A percentile compares a stretch with the other conserved stretches of the same genome.
phyloP scores from a whole-genome alignment of 2,113 vertebrate species.

The Leptosomus discolor region DNA sequence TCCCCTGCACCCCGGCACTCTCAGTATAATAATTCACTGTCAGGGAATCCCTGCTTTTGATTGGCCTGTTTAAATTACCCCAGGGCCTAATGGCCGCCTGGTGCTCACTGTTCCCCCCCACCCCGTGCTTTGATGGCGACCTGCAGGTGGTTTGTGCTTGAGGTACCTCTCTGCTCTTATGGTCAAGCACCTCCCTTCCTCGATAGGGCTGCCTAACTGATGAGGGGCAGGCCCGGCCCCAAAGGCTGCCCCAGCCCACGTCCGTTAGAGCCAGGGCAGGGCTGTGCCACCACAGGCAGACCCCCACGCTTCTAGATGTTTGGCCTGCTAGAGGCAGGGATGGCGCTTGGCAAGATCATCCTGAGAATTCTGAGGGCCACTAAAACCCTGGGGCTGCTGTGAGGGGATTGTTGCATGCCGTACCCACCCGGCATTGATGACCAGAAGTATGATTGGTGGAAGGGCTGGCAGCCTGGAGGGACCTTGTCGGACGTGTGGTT shows the following conservation, averaged over 20 bases:
- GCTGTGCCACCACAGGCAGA: too few relatives aligned
- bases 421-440: accelerated
- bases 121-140: accelerated
- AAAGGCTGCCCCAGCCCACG: accelerated
- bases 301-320: accelerated
- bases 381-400: not conserved
- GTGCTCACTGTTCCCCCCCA: accelerated
- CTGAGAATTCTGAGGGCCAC: not conserved
- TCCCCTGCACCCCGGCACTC: accelerated
- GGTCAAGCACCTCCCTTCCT: too few relatives aligned
- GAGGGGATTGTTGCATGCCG: accelerated
- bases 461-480: not conserved
- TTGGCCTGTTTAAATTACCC: too few relatives aligned
- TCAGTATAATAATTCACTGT: accelerated
- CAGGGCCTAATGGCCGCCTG: not conserved
- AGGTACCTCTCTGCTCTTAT: accelerated
- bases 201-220: not conserved
- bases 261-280: accelerated
- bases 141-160: too few relatives aligned
- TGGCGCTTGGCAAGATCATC: accelerated
- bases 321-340: too few relatives aligned
- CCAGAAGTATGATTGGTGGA: not conserved
- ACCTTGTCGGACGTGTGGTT: not conserved
- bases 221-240: not conserved
- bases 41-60: not conserved